Base-by-base conservation (phyloP, 2,113 vertebrate species). In the Hirundichthys speculiger region DNA sequence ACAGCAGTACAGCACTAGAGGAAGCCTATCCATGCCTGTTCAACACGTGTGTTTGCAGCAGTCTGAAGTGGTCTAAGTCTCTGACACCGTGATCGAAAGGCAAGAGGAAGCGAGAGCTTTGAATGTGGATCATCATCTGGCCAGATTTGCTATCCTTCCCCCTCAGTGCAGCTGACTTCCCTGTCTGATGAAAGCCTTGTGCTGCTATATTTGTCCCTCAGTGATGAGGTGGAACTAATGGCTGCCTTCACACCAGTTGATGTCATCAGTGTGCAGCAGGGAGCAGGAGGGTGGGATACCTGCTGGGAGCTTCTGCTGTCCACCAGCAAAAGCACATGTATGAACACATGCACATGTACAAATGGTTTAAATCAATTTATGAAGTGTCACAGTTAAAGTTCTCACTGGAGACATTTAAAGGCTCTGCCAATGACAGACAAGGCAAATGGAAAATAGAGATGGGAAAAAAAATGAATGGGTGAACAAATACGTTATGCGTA, bases 181-280 rank as follows among this genome's bases (percentile, higher is more conserved):
- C 50, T 12, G 21, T 88, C 86, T 90, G 80, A 83, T 84, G 82
- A 88, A 86, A 86, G 81, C 54, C 69, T 73, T 80, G 53, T 8
- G 49, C 46, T 38, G 75, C 81, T 92, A 92, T 91, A 90, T 91
- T 90, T 88, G 90, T 88, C 78, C 79, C 82, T 71, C 83, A 79
- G 80, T 87, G 88, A 91, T 90, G 90, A 91, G 89, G 83, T 88
- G 83, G 89, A 92, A 90, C 88, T 88, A 89, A 88, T 92, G 75
- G 82, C 83, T 75, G 64, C 86, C 89, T 91, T 86, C 80, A 88
- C 84, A 77, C 88, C 79, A 69, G 73, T 83, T 87, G 87, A 89
- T 91, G 88, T 92, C 90, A 91, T 85, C 82, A 79, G 65, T 79
- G 61, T 80, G 82, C 80, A 79, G 69, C 64, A 57, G 68, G 79